Percentiles rank a stretch among this genome's conserved stretches.
These are phyloP conservation scores for Drosophila quinaria DNA, from an alignment of 2,888 invertebrate species.

Conservation along the genomic window DNA sequence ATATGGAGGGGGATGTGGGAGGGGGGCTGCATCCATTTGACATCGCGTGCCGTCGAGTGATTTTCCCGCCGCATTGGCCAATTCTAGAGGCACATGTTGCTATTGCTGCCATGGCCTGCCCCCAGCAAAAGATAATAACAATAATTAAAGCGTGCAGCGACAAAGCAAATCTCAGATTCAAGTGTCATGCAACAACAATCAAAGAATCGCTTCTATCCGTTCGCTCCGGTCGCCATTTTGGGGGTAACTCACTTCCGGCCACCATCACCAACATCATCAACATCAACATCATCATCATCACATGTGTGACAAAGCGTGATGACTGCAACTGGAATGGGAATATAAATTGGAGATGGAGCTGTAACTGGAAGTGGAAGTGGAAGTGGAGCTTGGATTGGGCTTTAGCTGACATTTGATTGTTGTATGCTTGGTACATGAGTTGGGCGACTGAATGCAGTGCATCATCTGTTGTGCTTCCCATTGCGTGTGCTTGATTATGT, in stretches of 20 bases:
- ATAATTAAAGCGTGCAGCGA: slow-evolving; percentile 79
- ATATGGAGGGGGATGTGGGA: neutral
- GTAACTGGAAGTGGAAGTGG: neutral
- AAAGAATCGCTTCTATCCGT: slow-evolving; percentile 32
- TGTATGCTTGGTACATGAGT: slow-evolving; percentile 38
- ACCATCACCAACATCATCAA: slow-evolving; percentile 57
- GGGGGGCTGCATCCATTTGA: slow-evolving; percentile 65
- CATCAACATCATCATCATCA: slow-evolving; percentile 32
- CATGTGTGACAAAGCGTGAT: slow-evolving; percentile 66
- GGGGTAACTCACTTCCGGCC: slow-evolving; percentile 66
- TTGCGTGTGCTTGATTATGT: slow-evolving; percentile 79
- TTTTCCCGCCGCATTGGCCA: slow-evolving; percentile 82
- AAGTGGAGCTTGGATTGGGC: slow-evolving; percentile 28
- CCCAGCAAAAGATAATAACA: slow-evolving; percentile 71
- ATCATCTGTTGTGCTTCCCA: slow-evolving; percentile 80
- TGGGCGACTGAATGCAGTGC: slow-evolving; percentile 46
- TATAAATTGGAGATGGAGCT: neutral
- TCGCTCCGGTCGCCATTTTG: slow-evolving; percentile 57
- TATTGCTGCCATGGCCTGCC: slow-evolving; percentile 18
- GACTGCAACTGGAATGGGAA: slow-evolving; percentile 20
- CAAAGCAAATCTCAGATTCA: slow-evolving; percentile 72
- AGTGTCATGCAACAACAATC: slow-evolving; percentile 76
- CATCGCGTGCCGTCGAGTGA: slow-evolving; percentile 83
- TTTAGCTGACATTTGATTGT: slow-evolving; percentile 59
- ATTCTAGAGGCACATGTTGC: slow-evolving; percentile 57